Percentiles rank a stretch among this genome's conserved stretches.
These are phyloP conservation scores for Meteorus sp. DNA, from an alignment of 1,140 invertebrate species.

Conservation along the genomic window DNA sequence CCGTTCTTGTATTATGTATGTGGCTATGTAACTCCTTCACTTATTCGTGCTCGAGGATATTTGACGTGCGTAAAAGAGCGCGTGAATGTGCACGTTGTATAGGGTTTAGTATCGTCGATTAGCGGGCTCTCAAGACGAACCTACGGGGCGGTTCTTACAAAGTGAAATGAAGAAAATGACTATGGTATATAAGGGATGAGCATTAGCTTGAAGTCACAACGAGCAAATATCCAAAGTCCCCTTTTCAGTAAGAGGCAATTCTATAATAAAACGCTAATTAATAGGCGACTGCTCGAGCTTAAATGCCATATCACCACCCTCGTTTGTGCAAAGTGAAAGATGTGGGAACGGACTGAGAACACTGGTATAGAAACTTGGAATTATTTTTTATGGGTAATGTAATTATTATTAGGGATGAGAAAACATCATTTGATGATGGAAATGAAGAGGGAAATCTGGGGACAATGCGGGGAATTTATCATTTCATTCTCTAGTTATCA, in stretches of 20 bases:
- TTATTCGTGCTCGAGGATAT: too few species aligned
- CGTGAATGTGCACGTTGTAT: conserved; percentile 8
- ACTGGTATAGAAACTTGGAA: too few species aligned
- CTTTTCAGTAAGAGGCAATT: conserved; percentile 23
- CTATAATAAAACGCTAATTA: conserved; percentile 35
- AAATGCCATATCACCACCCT: not conserved
- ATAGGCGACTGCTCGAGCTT: conserved; percentile 24
- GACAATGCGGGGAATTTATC: too few species aligned
- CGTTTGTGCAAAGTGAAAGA: not conserved
- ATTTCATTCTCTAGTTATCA: too few species aligned
- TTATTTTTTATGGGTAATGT: too few species aligned
- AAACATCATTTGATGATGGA: too few species aligned
- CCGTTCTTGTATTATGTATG: not conserved
- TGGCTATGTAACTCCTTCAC: not conserved
- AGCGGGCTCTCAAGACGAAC: conserved; percentile 24
- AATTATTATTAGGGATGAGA: too few species aligned
- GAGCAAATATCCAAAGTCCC: conserved; percentile 10
- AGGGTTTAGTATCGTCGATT: conserved; percentile 37
- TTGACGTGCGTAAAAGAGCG: conserved; percentile 11
- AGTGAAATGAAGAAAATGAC: conserved; percentile 30
- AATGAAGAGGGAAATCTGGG: too few species aligned
- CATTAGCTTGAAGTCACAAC: not conserved
- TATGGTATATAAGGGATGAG: conserved; percentile 6
- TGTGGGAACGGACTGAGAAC: not conserved
- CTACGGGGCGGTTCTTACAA: conserved; percentile 4